Evolutionary conservation across 2,113 vertebrate genomes (phyloP).

Genomic region (Urocynchramus pylzowi): DNA sequence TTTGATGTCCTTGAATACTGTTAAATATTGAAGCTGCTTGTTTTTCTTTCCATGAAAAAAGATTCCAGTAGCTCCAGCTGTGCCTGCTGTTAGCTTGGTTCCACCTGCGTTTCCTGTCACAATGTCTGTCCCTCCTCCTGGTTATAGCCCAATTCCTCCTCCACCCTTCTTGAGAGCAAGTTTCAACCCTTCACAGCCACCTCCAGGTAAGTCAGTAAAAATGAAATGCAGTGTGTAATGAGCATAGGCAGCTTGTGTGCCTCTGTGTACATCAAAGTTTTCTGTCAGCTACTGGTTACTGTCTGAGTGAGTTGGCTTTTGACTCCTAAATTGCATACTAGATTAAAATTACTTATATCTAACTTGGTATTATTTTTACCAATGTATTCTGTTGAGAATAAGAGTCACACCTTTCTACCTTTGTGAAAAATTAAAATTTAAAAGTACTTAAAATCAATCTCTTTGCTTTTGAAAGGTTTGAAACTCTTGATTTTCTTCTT

Average conservation of each 20-base stretch:
- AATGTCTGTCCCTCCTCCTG: conserved; percentile 95
- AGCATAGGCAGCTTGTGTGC: background rate
- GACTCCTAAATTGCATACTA: background rate
- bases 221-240: background rate
- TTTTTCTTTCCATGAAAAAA: conserved; percentile 57
- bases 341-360: background rate
- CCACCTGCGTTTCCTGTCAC: conserved; percentile 90
- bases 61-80: conserved; percentile 91
- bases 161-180: conserved; percentile 89
- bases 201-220: conserved; percentile 82
- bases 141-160: conserved; percentile 85
- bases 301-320: background rate
- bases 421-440: background rate
- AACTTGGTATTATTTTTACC: background rate
- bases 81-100: conserved; percentile 89
- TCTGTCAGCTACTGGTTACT: background rate
- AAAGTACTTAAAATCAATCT: background rate
- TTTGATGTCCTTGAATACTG: background rate
- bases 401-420: background rate
- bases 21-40: background rate
- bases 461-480: background rate
- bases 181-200: conserved; percentile 94
- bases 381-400: background rate
- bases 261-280: background rate
- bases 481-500: background rate